Evolutionary conservation across 35 echinoderm and acorn worm species (phyloP), one percentile per base, ranked within the genome.

Genomic region (Apostichopus parvimensis): DNA sequence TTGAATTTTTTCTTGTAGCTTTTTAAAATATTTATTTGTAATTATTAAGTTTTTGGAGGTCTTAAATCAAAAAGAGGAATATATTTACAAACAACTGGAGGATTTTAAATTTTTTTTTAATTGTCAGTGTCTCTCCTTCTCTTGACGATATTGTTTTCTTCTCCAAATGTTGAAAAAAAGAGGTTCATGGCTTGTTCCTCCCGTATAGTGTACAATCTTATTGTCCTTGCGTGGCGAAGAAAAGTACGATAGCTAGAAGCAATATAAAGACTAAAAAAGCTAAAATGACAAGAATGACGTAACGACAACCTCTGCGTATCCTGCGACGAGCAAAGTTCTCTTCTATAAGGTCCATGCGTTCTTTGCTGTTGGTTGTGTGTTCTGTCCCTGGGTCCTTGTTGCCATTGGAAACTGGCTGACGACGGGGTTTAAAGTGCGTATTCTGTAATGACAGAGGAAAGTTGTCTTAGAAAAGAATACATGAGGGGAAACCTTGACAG

Each of bases 251-350:
- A 14, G 86, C 26, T 10, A 88, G 60, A 2, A 88, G 86, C 20
- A 88, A 64, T 65, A 68, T 72, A 25, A 88, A 88, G 18, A 88
- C 62, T 72, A 88, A 54, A 88, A 88, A 88, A 0, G 86, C 86
- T 24, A 88, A 64, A 72, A 88, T 88, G 8, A 88, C 14, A 34
- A 88, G 23, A 23, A 88, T 60, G 1, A 88, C 86, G 34, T 88
- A 88, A 28, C 86, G 86, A 10, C 57, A 88, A 12, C 86, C 86
- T 72, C 86, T 23, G 17, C 86, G 57, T 13, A 88, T 88, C 26
- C 86, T 21, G 14, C 61, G 21, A 0, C 86, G 86, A 66, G 57
- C 62, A 66, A 88, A 88, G 28, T 26, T 75, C 61, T 88, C 86
- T 53, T 88, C 86, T 64, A 88, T 84, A 20, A 84, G 17, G 15